These are phyloP conservation scores for Gambusia holbrooki DNA, from an alignment of 2,113 vertebrate genomes.

Conservation along the genomic window DNA sequence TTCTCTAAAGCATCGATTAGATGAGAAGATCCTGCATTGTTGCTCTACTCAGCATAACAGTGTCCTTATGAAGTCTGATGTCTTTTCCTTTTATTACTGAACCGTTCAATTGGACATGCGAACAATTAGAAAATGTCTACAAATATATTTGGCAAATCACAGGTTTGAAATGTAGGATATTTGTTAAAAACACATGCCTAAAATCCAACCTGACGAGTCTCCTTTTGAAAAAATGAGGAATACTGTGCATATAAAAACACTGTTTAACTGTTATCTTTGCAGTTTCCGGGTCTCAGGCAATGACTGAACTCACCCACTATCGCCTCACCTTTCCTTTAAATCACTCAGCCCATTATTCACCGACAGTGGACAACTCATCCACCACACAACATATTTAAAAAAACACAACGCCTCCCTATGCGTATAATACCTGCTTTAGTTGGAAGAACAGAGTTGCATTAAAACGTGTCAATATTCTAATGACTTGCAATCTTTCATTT, in stretches of 20 bases:
- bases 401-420: slow-evolving; percentile 41
- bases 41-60: too few relatives aligned
- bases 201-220: too few relatives aligned
- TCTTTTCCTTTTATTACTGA: too few relatives aligned
- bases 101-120: too few relatives aligned
- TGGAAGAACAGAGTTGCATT: slow-evolving; percentile 50
- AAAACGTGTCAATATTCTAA: slow-evolving; percentile 60
- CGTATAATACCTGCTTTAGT: slow-evolving; percentile 61
- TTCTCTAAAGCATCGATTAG: too few relatives aligned
- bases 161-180: too few relatives aligned
- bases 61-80: too few relatives aligned
- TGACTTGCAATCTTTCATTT: slow-evolving; percentile 57
- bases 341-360: slow-evolving; percentile 72
- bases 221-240: not conserved
- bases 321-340: slow-evolving; percentile 60
- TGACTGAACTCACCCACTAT: not conserved
- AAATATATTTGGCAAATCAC: too few relatives aligned
- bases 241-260: slow-evolving; percentile 3
- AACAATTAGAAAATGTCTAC: too few relatives aligned
- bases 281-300: slow-evolving; percentile 21
- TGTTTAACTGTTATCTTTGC: slow-evolving; percentile 21
- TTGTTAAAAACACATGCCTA: too few relatives aligned
- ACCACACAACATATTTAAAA: slow-evolving; percentile 40
- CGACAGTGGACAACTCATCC: slow-evolving; percentile 48
- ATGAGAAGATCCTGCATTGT: too few relatives aligned